These are phyloP conservation scores for Phenganax subtilis DNA, from an alignment of 92 coral and sea anemone species.

Conservation along the genomic window DNA sequence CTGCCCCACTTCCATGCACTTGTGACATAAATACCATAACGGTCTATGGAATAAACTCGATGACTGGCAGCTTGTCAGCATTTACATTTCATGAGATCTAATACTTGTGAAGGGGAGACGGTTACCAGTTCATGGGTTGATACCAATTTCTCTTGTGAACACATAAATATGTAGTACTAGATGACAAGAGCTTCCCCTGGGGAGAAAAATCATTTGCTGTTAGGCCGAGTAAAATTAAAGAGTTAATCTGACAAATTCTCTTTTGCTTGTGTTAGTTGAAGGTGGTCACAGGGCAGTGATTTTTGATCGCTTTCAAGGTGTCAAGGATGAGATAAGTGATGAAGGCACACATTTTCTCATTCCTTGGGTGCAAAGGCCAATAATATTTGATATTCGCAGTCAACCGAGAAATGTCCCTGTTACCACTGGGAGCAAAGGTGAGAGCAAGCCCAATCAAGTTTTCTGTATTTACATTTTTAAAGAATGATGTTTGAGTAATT, in stretches of 20 bases:
- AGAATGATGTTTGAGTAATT: not conserved
- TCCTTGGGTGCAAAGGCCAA: constrained; percentile 96
- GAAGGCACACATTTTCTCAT: constrained; percentile 98
- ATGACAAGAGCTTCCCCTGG: no score
- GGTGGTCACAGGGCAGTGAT: constrained; percentile 99
- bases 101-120: no score
- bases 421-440: constrained; percentile 98
- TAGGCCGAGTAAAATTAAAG: no score
- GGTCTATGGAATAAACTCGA: no score
- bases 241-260: not conserved
- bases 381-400: constrained; percentile 94
- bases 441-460: not conserved
- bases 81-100: no score
- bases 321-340: constrained; percentile 78
- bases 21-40: no score
- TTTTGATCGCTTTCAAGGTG: constrained; percentile 99
- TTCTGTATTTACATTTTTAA: not conserved
- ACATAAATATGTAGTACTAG: no score
- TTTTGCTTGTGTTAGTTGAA: constrained; percentile 60
- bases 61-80: no score
- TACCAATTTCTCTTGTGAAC: no score
- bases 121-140: no score
- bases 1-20: no score
- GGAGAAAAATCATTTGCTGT: no score
- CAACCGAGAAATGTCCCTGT: constrained; percentile 97